A percentile compares a stretch with the other conserved stretches of the same genome.
phyloP scores from a whole-genome alignment of 2,113 vertebrate species.

The Redunca redunca region DNA sequence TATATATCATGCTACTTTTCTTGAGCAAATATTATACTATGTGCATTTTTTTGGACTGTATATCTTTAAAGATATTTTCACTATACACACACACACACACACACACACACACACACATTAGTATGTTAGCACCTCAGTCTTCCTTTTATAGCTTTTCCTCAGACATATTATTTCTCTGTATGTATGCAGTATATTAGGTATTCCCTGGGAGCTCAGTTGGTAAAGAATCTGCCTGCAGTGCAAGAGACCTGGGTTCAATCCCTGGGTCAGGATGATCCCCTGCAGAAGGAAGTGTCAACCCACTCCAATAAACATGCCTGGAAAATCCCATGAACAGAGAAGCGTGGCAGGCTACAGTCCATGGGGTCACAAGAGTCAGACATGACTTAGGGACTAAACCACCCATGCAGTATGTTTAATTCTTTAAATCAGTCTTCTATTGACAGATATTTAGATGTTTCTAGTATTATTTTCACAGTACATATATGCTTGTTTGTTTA shows the following conservation, averaged over 20 bases:
- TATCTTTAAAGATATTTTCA: background rate
- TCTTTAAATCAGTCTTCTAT: background rate
- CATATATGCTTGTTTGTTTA: background rate
- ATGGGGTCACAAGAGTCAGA: background rate
- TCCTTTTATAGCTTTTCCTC: background rate
- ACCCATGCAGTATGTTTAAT: background rate
- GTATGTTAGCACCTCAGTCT: background rate
- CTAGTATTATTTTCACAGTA: background rate
- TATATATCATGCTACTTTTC: background rate
- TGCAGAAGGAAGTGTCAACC: background rate
- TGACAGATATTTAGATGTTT: background rate
- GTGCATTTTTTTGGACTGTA: background rate
- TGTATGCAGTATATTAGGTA: background rate
- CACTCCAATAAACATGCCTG: background rate
- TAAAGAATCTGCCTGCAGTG: background rate
- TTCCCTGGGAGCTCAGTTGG: background rate
- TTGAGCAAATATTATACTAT: background rate
- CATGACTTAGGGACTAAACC: background rate
- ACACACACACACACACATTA: background rate
- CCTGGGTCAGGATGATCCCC: background rate
- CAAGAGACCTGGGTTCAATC: background rate
- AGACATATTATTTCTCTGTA: background rate
- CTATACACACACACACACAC: background rate
- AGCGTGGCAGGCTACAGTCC: background rate
- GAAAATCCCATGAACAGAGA: background rate